Evolutionary conservation across 2,888 invertebrate genomes (phyloP).

Genomic region (Cantharis rustica): DNA sequence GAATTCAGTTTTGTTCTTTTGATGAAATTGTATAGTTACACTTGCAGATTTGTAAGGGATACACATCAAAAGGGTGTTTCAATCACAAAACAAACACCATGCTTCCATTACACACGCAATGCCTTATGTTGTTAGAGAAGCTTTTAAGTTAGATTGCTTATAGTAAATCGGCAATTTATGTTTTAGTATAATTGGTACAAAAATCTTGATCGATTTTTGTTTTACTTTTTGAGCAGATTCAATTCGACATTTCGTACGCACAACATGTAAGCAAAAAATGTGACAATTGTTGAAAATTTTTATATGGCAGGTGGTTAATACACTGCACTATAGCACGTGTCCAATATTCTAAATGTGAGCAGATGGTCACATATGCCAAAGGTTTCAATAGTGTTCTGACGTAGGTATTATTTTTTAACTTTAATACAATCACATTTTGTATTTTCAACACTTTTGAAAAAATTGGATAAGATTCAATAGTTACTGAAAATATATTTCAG

Average conservation of each 20-base stretch:
- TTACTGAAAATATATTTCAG: neutral
- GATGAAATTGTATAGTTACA: neutral
- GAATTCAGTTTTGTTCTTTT: neutral
- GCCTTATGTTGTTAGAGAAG: neutral
- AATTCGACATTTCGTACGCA: neutral
- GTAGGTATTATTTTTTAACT: neutral
- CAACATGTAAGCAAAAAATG: neutral
- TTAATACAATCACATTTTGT: neutral
- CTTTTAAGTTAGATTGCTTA: neutral
- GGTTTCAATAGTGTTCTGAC: neutral
- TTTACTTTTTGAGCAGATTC: neutral
- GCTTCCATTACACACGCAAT: neutral
- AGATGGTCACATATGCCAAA: constrained; percentile 13
- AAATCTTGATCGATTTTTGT: neutral
- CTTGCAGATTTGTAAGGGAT: neutral
- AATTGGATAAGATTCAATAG: neutral
- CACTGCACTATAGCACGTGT: constrained; percentile 10
- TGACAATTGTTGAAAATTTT: neutral
- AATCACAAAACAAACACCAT: constrained; percentile 1
- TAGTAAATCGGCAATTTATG: neutral
- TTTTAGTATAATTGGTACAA: neutral
- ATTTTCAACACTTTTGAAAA: neutral
- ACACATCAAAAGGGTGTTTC: neutral
- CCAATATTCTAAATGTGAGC: constrained; percentile 7
- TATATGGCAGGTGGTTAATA: constrained; percentile 4